A percentile compares a stretch with the other conserved stretches of the same genome.
Conservation (phyloP, 2,113 vertebrate genomes). For the Crotalus horridus region DNA sequence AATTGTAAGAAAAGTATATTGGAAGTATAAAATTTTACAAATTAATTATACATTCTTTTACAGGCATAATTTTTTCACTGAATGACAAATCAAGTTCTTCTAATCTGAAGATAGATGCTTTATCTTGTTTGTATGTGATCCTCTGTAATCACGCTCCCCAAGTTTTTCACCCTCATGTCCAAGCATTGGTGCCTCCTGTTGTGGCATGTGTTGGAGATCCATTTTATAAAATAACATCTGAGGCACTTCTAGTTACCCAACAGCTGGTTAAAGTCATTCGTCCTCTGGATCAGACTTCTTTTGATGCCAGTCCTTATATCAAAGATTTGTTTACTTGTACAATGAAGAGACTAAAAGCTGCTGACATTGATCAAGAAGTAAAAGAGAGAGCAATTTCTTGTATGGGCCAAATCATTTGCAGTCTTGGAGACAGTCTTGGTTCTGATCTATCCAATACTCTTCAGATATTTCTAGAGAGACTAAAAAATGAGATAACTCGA, state of each 20-base stretch:
- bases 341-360: slow-evolving; percentile 92
- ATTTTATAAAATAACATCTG: slow-evolving; percentile 98
- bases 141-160: slow-evolving; percentile 95
- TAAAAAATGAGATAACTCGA: slow-evolving; percentile 97
- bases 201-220: slow-evolving; percentile 97
- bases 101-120: slow-evolving; percentile 95
- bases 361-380: slow-evolving; percentile 98
- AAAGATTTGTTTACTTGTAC: slow-evolving; percentile 94
- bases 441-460: slow-evolving; percentile 88
- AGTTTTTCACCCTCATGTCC: slow-evolving; percentile 95
- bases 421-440: slow-evolving; percentile 93
- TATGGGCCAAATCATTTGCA: slow-evolving; percentile 99
- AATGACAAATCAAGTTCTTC: slow-evolving; percentile 99
- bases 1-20: not conserved
- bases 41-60: slow-evolving; percentile 42
- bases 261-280: slow-evolving; percentile 97
- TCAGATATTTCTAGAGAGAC: slow-evolving; percentile 94
- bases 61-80: slow-evolving; percentile 97
- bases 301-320: slow-evolving; percentile 94
- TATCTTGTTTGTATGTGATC: slow-evolving; percentile 94
- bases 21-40: not conserved
- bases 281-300: slow-evolving; percentile 88
- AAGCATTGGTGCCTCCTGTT: slow-evolving; percentile 91
- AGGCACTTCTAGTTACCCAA: slow-evolving; percentile 95
- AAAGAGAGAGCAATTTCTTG: slow-evolving; percentile 98